Evolutionary conservation across 2,113 vertebrate genomes (phyloP).

Genomic region (Vimba vimba): DNA sequence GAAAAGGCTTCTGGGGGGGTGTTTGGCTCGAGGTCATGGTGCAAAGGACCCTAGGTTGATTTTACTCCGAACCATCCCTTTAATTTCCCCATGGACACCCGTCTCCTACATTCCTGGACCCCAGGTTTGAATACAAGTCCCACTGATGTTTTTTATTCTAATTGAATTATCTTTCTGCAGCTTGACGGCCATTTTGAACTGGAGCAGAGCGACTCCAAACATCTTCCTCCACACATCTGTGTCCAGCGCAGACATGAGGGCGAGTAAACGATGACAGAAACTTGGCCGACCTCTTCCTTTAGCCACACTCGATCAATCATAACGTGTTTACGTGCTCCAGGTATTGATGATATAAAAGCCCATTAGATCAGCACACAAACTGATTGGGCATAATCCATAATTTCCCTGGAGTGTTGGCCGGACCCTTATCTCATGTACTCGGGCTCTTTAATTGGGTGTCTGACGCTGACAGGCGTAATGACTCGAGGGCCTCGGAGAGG

Average conservation of each 20-base stretch:
- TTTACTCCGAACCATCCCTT: too few species aligned
- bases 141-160: not conserved
- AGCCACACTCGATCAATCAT: not conserved
- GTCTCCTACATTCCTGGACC: not conserved
- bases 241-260: not conserved
- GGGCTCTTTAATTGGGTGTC: constrained; percentile 22
- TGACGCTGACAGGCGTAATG: constrained; percentile 26
- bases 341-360: constrained; percentile 38
- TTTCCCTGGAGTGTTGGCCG: constrained; percentile 21
- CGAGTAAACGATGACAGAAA: not conserved
- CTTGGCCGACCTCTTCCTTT: not conserved
- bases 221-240: not conserved
- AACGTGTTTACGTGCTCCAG: not conserved
- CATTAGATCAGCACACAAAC: constrained; percentile 39
- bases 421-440: constrained; percentile 13
- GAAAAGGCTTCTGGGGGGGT: too few species aligned
- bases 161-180: not conserved
- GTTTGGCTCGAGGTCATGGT: too few species aligned
- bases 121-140: not conserved
- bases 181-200: not conserved
- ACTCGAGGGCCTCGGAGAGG: not conserved
- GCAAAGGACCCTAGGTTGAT: too few species aligned
- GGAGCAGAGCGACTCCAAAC: not conserved
- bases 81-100: too few species aligned
- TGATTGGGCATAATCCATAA: constrained; percentile 37